A percentile compares a stretch with the other conserved stretches of the same genome.
phyloP scores from a whole-genome alignment of 2,113 vertebrate species.

The Microcebus tavaratra region DNA sequence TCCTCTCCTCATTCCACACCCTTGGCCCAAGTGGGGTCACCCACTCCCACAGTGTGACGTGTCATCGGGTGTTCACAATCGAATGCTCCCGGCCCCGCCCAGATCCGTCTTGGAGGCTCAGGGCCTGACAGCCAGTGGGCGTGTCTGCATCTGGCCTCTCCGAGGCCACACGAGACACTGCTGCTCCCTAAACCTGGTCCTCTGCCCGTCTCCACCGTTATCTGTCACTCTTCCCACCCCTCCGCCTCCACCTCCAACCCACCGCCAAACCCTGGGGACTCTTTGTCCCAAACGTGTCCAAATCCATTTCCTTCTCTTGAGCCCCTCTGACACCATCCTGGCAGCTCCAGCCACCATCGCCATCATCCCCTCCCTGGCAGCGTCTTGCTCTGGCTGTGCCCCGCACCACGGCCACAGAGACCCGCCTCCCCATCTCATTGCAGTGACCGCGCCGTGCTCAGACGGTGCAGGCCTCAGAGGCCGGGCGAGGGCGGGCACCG shows the following conservation, averaged over 20 bases:
- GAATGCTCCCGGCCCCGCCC: rapidly evolving
- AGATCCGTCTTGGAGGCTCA: neutral
- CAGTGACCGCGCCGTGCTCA: rapidly evolving
- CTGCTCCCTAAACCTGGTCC: neutral
- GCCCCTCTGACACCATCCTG: neutral
- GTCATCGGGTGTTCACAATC: neutral
- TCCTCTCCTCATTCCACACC: neutral
- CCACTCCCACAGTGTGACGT: neutral
- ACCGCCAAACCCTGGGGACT: neutral
- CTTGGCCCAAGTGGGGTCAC: rapidly evolving
- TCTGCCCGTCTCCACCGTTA: rapidly evolving
- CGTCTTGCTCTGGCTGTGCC: neutral
- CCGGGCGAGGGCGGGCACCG: neutral
- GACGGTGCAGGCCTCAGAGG: neutral
- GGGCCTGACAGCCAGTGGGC: rapidly evolving
- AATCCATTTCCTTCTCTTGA: neutral
- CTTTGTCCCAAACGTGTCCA: neutral
- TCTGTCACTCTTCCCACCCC: neutral
- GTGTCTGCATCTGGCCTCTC: neutral
- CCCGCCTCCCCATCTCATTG: rapidly evolving
- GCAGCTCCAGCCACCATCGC: neutral
- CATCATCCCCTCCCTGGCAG: rapidly evolving
- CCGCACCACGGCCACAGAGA: neutral
- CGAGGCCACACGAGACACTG: neutral
- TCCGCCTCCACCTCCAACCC: rapidly evolving